Conservation (phyloP, 2,888 invertebrate species). For the Clusia tigrina region DNA sequence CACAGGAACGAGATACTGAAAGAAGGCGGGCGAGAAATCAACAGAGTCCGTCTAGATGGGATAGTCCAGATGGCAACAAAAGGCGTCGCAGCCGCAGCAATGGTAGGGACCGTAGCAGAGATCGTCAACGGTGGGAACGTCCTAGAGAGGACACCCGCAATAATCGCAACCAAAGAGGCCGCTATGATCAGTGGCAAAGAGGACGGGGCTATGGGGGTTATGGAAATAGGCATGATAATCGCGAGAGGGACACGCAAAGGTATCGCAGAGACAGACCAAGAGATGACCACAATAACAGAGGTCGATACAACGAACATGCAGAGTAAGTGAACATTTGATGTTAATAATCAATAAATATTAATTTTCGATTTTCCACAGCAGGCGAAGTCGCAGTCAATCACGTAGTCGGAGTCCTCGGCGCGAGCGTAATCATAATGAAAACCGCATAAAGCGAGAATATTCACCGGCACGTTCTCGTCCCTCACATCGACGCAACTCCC, state of each 20-base stretch:
- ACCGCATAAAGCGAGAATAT: background rate
- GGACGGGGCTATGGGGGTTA: conserved; percentile 27
- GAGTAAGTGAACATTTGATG: too few species aligned
- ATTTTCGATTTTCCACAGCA: background rate
- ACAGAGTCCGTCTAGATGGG: conserved; percentile 54
- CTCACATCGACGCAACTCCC: conserved; percentile 10
- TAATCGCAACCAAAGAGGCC: conserved; percentile 33
- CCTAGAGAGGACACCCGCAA: conserved; percentile 13
- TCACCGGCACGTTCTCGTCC: conserved; percentile 15
- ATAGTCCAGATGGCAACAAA: conserved; percentile 42
- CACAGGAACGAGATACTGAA: conserved; percentile 8
- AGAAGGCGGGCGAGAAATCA: conserved; percentile 25
- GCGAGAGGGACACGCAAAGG: conserved; percentile 16
- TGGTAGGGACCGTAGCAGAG: conserved; percentile 26
- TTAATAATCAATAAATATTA: background rate
- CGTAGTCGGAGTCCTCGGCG: conserved; percentile 51
- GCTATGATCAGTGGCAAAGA: conserved; percentile 26
- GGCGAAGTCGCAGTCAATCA: too few species aligned
- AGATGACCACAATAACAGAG: background rate
- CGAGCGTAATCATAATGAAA: conserved; percentile 11
- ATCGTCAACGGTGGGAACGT: conserved; percentile 25
- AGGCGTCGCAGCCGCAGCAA: conserved; percentile 27
- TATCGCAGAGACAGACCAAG: conserved; percentile 25
- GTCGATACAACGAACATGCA: background rate
- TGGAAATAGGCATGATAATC: conserved; percentile 31